These are phyloP conservation scores for Trichopoda pennipes DNA, from an alignment of 2,888 invertebrate genomes.

Conservation along the genomic window DNA sequence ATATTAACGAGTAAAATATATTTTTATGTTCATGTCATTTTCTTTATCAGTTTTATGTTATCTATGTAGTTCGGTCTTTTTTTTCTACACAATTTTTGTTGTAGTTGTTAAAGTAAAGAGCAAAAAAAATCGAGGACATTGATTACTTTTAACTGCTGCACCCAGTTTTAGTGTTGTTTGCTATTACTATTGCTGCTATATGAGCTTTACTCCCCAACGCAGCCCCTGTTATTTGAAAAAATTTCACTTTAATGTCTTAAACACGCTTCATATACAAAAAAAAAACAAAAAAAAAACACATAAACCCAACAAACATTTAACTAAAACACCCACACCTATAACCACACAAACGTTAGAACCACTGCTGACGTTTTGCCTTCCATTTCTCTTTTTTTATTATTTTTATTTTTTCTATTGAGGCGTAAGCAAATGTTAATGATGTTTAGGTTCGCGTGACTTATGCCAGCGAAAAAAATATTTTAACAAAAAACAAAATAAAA, in stretches of 20 bases:
- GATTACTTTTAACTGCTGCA: conserved; percentile 80
- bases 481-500: conserved; percentile 67
- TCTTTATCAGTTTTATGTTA: conserved; percentile 70
- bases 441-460: conserved; percentile 77
- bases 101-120: conserved; percentile 2
- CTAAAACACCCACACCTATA: conserved; percentile 19
- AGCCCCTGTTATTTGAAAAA: conserved; percentile 33
- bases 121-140: conserved; percentile 71
- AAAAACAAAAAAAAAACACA: too few relatives aligned
- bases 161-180: conserved; percentile 71
- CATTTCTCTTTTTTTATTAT: background rate
- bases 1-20: conserved; percentile 46
- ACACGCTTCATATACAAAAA: conserved; percentile 53
- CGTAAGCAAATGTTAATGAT: conserved; percentile 69
- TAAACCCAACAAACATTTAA: conserved; percentile 35
- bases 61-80: conserved; percentile 40
- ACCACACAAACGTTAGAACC: conserved; percentile 21
- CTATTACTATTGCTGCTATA: conserved; percentile 16
- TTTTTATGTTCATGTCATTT: conserved; percentile 71
- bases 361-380: conserved; percentile 34
- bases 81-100: background rate
- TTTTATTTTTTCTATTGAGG: conserved; percentile 36
- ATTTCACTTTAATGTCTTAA: conserved; percentile 63
- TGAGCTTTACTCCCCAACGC: conserved; percentile 16
- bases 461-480: conserved; percentile 69